A percentile compares a stretch with the other conserved stretches of the same genome.
Conservation (phyloP, 2,888 invertebrate genomes). For the Crepidodera aurea region DNA sequence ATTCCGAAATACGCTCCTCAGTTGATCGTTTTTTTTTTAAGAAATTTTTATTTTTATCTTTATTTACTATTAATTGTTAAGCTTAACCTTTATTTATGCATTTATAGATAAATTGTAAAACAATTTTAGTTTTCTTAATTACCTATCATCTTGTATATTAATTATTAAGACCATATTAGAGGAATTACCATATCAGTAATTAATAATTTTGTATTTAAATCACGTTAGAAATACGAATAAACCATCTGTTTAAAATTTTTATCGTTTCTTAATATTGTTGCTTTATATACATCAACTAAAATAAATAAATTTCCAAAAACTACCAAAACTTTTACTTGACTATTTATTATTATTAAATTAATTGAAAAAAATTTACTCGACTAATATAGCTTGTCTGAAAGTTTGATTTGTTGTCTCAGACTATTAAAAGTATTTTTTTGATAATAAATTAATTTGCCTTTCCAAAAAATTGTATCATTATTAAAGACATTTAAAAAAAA, state of each 20-base stretch:
- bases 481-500: too few relatives aligned
- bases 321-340: too few relatives aligned
- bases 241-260: conserved; percentile 5
- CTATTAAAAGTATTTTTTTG: too few relatives aligned
- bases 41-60: neutral
- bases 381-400: too few relatives aligned
- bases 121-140: neutral
- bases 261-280: too few relatives aligned
- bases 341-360: neutral
- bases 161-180: neutral
- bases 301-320: too few relatives aligned
- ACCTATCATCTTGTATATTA: neutral
- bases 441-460: too few relatives aligned
- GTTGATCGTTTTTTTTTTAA: neutral
- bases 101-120: conserved; percentile 4
- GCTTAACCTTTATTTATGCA: neutral
- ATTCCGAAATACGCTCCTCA: neutral
- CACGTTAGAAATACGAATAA: conserved; percentile 15
- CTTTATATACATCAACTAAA: too few relatives aligned
- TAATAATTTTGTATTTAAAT: conserved; percentile 19
- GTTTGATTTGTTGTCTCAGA: too few relatives aligned
- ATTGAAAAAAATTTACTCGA: too few relatives aligned
- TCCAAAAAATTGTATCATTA: too few relatives aligned
- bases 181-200: conserved; percentile 23
- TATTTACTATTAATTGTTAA: neutral